Base-by-base conservation (phyloP, 2,797 vertebrate genomes). In the Neomorphus geoffroyi region DNA sequence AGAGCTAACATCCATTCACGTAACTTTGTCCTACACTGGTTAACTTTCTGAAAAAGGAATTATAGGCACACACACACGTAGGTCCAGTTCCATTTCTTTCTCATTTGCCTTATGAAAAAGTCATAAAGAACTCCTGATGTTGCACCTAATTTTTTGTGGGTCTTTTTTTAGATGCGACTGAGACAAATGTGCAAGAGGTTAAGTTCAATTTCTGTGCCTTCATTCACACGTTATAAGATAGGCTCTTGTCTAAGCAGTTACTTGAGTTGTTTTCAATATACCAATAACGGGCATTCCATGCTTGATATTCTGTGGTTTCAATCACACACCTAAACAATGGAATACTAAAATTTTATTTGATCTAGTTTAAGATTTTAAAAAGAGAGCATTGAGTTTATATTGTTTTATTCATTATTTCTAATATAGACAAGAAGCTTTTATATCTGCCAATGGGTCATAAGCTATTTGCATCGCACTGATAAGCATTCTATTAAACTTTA, bases 121-220 rank as follows among this genome's bases (percentile, higher is more conserved):
- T 57, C 22, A 21, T 11, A 41, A 90, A 71, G 2, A 54, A 5
- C 12, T 41, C 4, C 3, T 83, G 4, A 28, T 66, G 11, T 48
- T 69, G 3, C 6, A 39, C 3, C 4, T 46, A 11, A n/a, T 23
- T 57, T 69, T 57, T 64, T 35, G 4, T 5, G 6, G 0, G 7
- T 7, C 0, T 19, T 41, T 33, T 62, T 86, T 54, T 2, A 37
- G 13, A 26, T 65, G 7, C 28, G 10, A 41, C 21, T 50, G 24
- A 74, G 46, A 28, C 11, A 75, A 66, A 46, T 69, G 2, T 48
- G 19, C 11, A 57, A n/a, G 32, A 70, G 4, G 10, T 11, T 67
- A 21, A 60, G 15, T n/a, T 62, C 18, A 18, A 4, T 61, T 89
- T 84, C 54, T 84, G 9, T 28, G 21, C 9, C 17, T 81, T 83